Evolutionary conservation across 2,113 vertebrate genomes (phyloP), one percentile per base, ranked within the genome.

Genomic region (Cyprinodon tularosa): DNA sequence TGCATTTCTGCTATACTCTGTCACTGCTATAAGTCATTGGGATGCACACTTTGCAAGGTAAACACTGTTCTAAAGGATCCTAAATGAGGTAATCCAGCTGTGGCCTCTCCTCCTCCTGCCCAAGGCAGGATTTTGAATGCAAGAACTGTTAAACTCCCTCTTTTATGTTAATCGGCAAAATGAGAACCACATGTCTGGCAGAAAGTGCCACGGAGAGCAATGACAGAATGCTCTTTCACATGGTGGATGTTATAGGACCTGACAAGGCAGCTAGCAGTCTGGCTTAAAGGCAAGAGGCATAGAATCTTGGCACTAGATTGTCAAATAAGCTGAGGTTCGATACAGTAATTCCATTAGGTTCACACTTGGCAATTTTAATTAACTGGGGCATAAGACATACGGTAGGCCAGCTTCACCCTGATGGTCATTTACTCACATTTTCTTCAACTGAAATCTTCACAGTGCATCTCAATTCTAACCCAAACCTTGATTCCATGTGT

Each of bases 101-200:
- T 39, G 69, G 85, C 82, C 85, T 89, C 87, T 87, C 86, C 89
- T 89, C 87, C 87, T 84, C 78, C 71, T 68, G 86, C 90, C 85
- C 66, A 76, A 72, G 91, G 92, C 91, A 78, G 74, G 71, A 72
- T 84, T 88, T 88, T 91, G 84, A 92, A 92, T 92, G 83, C 71
- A 45, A 91, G 84, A 93, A 92, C 88, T 90, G 91, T 90, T 84
- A 83, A 88, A 91, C 93, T 88, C 91, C 90, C 88, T 92, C 91
- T 94, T 95, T 93, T 94, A 94, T 94, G 93, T 92, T 93, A 94
- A 94, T 94, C 91, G 90, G 79, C 73, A 80, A 91, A 95, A 95
- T 95, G 92, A 90, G 92, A 94, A 95, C 91, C 94, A 95, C 89
- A 95, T 95, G 94, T 94, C 87, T 88, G 76, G 85, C 72, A 74